phyloP scores from a whole-genome alignment of 2,113 vertebrate genomes.

The Dicaeum eximium region DNA sequence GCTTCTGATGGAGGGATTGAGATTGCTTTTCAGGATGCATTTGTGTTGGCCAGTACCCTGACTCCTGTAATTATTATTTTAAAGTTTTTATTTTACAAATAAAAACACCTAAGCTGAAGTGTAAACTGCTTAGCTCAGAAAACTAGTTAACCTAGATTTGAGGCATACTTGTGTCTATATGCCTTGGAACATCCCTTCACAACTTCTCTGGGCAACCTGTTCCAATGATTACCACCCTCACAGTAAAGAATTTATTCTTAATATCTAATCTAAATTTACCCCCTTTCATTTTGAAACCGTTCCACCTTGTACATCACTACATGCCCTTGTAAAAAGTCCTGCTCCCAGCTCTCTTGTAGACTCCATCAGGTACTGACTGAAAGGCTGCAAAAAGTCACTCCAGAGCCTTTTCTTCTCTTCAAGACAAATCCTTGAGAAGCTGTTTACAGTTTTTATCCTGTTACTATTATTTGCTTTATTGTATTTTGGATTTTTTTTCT shows the following conservation, averaged over 20 bases:
- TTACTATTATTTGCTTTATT: neutral
- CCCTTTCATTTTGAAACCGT: neutral
- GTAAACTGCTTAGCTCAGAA: neutral
- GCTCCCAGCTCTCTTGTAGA: neutral
- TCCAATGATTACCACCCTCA: neutral
- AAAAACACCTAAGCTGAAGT: neutral
- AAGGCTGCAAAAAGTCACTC: neutral
- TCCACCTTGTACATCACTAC: neutral
- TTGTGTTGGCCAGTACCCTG: neutral
- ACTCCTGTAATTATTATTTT: neutral
- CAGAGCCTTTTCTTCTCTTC: neutral
- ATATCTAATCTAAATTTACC: neutral
- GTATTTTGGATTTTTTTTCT: neutral
- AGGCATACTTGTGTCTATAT: neutral
- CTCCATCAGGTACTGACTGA: neutral
- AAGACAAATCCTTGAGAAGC: neutral
- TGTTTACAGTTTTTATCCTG: neutral
- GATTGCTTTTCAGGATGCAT: neutral
- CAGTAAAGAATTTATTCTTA: neutral
- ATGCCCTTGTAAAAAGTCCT: neutral
- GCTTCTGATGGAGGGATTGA: neutral
- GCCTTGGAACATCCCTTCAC: neutral
- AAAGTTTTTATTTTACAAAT: neutral
- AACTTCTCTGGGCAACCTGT: neutral
- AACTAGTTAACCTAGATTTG: neutral